These are phyloP conservation scores for Formica selysi DNA, from an alignment of 1,140 invertebrate genomes.

Conservation along the genomic window DNA sequence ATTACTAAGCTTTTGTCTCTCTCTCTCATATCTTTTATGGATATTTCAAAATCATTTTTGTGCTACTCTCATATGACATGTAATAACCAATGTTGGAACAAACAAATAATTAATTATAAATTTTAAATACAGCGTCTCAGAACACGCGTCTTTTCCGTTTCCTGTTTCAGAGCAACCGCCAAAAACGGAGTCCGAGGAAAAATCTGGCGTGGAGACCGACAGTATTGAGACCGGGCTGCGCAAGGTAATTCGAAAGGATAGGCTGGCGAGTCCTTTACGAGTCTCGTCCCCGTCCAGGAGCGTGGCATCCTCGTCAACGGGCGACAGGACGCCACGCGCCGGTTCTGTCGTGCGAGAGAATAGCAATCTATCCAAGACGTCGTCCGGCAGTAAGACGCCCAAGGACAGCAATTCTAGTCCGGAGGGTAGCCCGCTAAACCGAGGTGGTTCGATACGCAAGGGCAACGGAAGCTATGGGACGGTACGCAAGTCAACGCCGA, in stretches of 20 bases:
- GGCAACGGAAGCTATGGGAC: constrained; percentile 55
- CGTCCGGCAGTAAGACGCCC: constrained; percentile 80
- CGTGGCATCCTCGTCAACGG: constrained; percentile 82
- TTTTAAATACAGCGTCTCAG: constrained; percentile 1
- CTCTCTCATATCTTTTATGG: background rate
- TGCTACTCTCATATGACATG: background rate
- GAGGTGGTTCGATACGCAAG: constrained; percentile 68
- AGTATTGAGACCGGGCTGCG: constrained; percentile 89
- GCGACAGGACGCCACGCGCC: constrained; percentile 83
- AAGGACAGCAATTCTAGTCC: constrained; percentile 83
- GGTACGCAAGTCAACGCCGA: constrained; percentile 81
- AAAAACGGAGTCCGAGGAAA: constrained; percentile 83
- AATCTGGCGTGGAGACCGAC: constrained; percentile 89
- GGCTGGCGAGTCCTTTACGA: constrained; percentile 86
- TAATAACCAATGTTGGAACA: background rate
- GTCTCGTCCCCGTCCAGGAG: constrained; percentile 86
- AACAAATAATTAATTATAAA: background rate
- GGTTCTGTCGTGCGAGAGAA: constrained; percentile 86
- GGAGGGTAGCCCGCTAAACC: constrained; percentile 82
- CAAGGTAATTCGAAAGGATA: constrained; percentile 80
- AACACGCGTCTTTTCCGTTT: constrained; percentile 2
- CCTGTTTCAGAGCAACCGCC: constrained; percentile 82
- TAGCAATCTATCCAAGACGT: constrained; percentile 86
- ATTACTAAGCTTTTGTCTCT: background rate
- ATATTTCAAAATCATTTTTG: background rate